Evolutionary conservation across 2,113 vertebrate genomes (phyloP).

Genomic region (Asarcornis scutulata): DNA sequence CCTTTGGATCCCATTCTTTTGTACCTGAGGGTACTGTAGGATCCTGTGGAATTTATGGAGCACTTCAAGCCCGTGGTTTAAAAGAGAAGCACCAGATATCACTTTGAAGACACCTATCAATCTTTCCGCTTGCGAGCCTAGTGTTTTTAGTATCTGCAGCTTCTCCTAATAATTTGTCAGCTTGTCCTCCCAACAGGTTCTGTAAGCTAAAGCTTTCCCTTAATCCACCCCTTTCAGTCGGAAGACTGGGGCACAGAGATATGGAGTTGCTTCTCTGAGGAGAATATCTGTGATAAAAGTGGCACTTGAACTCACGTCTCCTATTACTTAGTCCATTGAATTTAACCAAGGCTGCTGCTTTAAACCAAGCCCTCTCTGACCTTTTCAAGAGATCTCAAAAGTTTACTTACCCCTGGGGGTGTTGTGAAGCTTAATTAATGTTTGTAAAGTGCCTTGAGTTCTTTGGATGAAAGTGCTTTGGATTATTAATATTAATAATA

Average conservation of each 20-base stretch:
- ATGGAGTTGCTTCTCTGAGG: background rate
- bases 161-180: background rate
- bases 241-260: background rate
- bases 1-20: background rate
- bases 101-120: background rate
- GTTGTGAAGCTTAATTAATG: slow-evolving; percentile 52
- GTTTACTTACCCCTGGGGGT: background rate
- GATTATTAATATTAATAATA: slow-evolving; percentile 58
- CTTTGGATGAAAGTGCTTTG: background rate
- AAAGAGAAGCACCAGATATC: background rate
- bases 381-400: slow-evolving; percentile 47
- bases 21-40: background rate
- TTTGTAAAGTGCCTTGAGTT: slow-evolving; percentile 28
- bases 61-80: accelerated
- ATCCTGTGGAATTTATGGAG: background rate
- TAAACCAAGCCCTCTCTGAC: slow-evolving; percentile 35
- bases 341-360: background rate
- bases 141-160: accelerated
- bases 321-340: background rate
- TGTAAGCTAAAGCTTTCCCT: background rate
- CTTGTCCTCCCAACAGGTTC: background rate
- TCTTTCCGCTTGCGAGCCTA: background rate
- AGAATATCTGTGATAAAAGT: background rate
- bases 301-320: background rate
- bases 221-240: background rate